A percentile compares a stretch with the other conserved stretches of the same genome.
Evolutionary conservation across 2,113 vertebrate species (phyloP).

Genomic region (Neodon shergylaensis): DNA sequence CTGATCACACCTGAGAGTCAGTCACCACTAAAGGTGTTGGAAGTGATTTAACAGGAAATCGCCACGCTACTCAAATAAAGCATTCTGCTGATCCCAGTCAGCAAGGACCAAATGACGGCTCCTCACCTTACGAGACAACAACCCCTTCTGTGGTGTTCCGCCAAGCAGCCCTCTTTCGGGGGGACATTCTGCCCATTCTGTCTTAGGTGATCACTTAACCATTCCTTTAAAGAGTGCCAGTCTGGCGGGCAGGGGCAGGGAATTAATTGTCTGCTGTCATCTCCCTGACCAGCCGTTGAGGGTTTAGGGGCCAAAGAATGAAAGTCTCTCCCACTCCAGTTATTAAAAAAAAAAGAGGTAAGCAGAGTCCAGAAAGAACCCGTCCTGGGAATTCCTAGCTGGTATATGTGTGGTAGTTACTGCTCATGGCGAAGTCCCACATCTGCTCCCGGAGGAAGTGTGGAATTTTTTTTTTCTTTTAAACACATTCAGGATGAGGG

Average conservation of each 20-base stretch:
- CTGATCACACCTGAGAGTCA: constrained; percentile 61
- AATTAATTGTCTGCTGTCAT: constrained; percentile 33
- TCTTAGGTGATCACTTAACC: not conserved
- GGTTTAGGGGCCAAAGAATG: not conserved
- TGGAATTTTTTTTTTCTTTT: constrained; percentile 56
- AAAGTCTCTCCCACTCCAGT: not conserved
- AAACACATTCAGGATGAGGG: not conserved
- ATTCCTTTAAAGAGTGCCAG: constrained; percentile 23
- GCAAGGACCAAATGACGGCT: not conserved
- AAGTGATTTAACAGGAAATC: constrained; percentile 45
- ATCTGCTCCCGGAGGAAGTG: constrained; percentile 77
- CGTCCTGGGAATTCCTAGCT: not conserved
- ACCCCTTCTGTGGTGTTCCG: not conserved
- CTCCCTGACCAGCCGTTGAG: constrained; percentile 29
- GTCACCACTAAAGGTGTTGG: constrained; percentile 36
- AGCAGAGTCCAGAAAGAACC: not conserved
- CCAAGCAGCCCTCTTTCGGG: not conserved
- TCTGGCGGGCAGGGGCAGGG: not conserved
- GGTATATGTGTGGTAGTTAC: constrained; percentile 33
- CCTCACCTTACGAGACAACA: not conserved
- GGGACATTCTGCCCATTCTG: not conserved
- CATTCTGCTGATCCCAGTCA: not conserved
- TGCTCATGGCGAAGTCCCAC: constrained; percentile 64
- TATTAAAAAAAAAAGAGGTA: not conserved
- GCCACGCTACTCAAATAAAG: not conserved